These are phyloP conservation scores for Spheniscus mendiculus DNA, from an alignment of 2,113 vertebrate species.

Conservation along the genomic window DNA sequence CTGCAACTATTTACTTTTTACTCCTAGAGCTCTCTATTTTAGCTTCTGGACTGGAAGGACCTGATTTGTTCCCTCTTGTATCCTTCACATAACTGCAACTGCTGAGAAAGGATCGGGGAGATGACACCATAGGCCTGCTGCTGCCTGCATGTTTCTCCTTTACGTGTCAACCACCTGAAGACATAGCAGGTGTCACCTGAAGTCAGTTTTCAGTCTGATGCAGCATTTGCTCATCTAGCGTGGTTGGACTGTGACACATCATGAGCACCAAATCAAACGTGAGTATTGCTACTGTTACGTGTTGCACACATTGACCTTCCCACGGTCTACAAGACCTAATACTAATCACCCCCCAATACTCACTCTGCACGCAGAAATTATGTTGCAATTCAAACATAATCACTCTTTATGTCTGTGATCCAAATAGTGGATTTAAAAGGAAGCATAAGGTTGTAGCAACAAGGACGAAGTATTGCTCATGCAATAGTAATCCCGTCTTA, in stretches of 20 bases:
- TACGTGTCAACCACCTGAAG: rapidly evolving
- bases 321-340: rapidly evolving
- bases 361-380: rapidly evolving
- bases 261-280: not conserved
- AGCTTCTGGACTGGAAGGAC: not conserved
- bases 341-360: rapidly evolving
- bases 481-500: not conserved
- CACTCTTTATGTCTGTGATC: rapidly evolving
- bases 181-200: not conserved
- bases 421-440: not conserved
- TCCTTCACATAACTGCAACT: rapidly evolving
- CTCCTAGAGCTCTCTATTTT: not conserved
- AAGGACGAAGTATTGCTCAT: rapidly evolving
- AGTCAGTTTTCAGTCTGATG: not conserved
- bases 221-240: not conserved
- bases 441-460: rapidly evolving
- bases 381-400: not conserved
- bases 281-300: rapidly evolving
- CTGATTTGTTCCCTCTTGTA: rapidly evolving
- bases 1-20: not conserved
- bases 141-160: not conserved
- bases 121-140: not conserved
- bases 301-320: not conserved
- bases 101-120: not conserved
- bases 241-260: not conserved